Evolutionary conservation across 1,140 invertebrate species (phyloP).

Genomic region (Tetramorium alpestre): DNA sequence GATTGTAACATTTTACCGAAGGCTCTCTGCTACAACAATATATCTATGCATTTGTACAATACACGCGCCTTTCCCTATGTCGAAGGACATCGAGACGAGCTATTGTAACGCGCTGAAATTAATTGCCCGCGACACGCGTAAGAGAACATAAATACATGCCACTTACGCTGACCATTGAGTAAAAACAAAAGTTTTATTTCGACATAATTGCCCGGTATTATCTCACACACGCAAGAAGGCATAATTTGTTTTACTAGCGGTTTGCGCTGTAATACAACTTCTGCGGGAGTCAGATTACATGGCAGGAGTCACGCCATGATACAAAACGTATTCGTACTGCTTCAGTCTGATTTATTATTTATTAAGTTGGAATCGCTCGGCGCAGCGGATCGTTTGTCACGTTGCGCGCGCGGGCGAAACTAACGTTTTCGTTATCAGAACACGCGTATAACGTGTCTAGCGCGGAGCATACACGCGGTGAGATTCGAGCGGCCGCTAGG

Average conservation of each 20-base stretch:
- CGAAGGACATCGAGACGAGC: neutral
- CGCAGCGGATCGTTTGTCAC: conserved; percentile 47
- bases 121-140: conserved; percentile 16
- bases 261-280: conserved; percentile 40
- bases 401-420: conserved; percentile 25
- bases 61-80: neutral
- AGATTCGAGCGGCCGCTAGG: conserved; percentile 18
- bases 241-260: conserved; percentile 46
- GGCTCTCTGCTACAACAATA: neutral
- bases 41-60: neutral
- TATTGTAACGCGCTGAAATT: neutral
- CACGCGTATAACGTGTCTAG: neutral
- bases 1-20: neutral
- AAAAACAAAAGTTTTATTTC: conserved; percentile 40
- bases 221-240: conserved; percentile 34
- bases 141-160: neutral
- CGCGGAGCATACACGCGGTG: neutral
- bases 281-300: conserved; percentile 45
- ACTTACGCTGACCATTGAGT: neutral
- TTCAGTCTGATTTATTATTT: conserved; percentile 57
- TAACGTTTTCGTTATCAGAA: conserved; percentile 32
- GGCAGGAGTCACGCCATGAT: conserved; percentile 26
- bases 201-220: conserved; percentile 41
- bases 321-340: conserved; percentile 31
- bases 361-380: conserved; percentile 50